phyloP scores from a whole-genome alignment of 2,113 vertebrate species.

The Zosterops pallidus region DNA sequence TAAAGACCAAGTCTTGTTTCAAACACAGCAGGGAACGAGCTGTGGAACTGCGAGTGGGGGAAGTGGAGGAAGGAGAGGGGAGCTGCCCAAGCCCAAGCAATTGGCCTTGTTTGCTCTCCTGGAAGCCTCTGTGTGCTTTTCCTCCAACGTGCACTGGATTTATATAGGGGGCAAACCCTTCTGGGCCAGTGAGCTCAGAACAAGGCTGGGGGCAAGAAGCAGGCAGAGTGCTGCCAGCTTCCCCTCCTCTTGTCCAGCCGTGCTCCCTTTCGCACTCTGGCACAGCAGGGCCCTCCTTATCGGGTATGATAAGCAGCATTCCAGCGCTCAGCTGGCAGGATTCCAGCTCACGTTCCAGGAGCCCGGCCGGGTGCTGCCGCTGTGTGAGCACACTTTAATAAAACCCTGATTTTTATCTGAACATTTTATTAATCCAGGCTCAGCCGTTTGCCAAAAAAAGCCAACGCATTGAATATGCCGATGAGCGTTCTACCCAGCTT shows the following conservation, averaged over 20 bases:
- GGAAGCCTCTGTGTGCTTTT: conserved; percentile 8
- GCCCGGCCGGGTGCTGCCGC: background rate
- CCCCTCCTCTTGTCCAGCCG: background rate
- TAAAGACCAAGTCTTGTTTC: conserved; percentile 43
- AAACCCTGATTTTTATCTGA: conserved; percentile 65
- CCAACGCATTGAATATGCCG: background rate
- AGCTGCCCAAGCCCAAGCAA: background rate
- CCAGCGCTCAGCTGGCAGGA: conserved; percentile 16
- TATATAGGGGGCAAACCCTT: conserved; percentile 16
- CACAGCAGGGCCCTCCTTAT: conserved; percentile 28
- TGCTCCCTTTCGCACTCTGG: background rate
- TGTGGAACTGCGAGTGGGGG: background rate
- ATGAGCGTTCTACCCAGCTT: background rate
- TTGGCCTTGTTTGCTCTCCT: conserved; percentile 34
- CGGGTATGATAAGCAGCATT: conserved; percentile 40
- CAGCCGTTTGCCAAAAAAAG: conserved; percentile 45
- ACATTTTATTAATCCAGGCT: conserved; percentile 63
- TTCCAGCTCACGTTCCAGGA: conserved; percentile 35
- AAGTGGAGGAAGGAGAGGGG: background rate
- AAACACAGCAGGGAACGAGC: background rate
- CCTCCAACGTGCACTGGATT: conserved; percentile 13
- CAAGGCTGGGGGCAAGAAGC: background rate
- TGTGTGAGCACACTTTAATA: conserved; percentile 39
- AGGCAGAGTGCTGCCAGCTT: background rate
- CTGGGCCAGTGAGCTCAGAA: background rate